Conservation (phyloP, 1,140 invertebrate genomes). For the Trigoniulus corallinus region DNA sequence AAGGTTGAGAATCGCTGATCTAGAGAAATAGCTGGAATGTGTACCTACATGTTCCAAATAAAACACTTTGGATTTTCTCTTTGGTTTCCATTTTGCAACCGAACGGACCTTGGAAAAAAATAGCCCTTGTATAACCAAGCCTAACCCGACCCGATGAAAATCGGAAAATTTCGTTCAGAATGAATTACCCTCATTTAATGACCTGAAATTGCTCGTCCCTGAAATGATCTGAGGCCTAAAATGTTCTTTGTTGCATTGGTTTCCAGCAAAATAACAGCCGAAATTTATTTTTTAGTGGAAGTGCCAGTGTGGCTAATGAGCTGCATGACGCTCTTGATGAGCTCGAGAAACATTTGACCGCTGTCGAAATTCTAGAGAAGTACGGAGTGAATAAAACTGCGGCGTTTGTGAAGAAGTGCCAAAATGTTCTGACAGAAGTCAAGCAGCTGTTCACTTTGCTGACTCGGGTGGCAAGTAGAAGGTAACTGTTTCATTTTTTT, state of each 20-base stretch:
- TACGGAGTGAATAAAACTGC: conserved; percentile 31
- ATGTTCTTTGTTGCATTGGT: neutral
- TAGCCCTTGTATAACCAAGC: no score
- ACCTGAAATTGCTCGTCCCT: no score
- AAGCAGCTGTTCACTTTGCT: conserved; percentile 33
- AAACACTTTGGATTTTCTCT: no score
- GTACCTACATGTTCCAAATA: no score
- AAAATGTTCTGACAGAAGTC: conserved; percentile 26
- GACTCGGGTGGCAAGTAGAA: conserved; percentile 32
- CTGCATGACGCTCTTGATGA: conserved; percentile 30
- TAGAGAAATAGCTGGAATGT: no score
- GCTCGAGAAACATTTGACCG: conserved; percentile 31
- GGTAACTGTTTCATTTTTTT: no score
- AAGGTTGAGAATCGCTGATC: no score
- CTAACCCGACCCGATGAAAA: no score
- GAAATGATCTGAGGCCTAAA: neutral
- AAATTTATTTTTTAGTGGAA: conserved; percentile 11
- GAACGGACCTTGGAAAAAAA: no score
- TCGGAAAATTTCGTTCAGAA: no score
- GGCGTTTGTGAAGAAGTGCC: conserved; percentile 28
- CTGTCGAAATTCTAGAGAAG: conserved; percentile 31
- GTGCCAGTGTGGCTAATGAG: conserved; percentile 14
- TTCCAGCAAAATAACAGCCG: neutral
- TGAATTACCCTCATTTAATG: no score
- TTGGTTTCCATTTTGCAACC: no score